These are phyloP conservation scores for Acleris cristana DNA, from an alignment of 2,888 invertebrate species.

Conservation along the genomic window DNA sequence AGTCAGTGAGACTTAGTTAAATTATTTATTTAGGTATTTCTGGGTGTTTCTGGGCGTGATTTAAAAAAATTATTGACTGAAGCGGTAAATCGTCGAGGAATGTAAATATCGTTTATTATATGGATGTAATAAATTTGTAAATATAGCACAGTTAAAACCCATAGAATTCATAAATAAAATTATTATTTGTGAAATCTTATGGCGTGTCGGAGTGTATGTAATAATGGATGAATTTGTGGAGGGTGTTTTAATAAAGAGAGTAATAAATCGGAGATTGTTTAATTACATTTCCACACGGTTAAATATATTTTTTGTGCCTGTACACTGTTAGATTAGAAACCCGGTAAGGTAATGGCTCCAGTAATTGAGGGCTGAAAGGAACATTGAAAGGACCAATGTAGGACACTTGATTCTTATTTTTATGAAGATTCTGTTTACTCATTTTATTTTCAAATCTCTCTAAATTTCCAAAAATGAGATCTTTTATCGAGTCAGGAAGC, in stretches of 20 bases:
- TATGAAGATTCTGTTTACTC: too few species aligned
- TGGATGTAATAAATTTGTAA: conserved; percentile 29
- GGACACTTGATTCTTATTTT: too few species aligned
- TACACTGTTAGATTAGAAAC: not conserved
- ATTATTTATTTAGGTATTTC: too few species aligned
- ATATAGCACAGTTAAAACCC: conserved; percentile 25
- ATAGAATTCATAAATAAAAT: conserved; percentile 7
- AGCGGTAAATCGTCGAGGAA: conserved; percentile 23
- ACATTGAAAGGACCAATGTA: too few species aligned
- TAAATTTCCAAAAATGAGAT: too few species aligned
- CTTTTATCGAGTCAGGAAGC: too few species aligned
- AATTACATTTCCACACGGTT: conserved; percentile 37
- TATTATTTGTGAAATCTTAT: conserved; percentile 25
- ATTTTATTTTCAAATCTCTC: too few species aligned
- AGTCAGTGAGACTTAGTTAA: too few species aligned
- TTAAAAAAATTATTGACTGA: conserved; percentile 30
- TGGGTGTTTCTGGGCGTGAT: not conserved
- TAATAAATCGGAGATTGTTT: conserved; percentile 54
- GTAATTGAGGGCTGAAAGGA: too few species aligned
- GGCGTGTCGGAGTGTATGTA: conserved; percentile 71
- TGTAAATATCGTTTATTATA: conserved; percentile 34
- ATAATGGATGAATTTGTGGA: conserved; percentile 69
- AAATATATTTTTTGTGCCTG: not conserved
- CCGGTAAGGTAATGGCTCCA: too few species aligned
- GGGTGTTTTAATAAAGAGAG: conserved; percentile 82